Conservation (phyloP, 2,888 invertebrate species). For the Drosophila mercatorum region DNA sequence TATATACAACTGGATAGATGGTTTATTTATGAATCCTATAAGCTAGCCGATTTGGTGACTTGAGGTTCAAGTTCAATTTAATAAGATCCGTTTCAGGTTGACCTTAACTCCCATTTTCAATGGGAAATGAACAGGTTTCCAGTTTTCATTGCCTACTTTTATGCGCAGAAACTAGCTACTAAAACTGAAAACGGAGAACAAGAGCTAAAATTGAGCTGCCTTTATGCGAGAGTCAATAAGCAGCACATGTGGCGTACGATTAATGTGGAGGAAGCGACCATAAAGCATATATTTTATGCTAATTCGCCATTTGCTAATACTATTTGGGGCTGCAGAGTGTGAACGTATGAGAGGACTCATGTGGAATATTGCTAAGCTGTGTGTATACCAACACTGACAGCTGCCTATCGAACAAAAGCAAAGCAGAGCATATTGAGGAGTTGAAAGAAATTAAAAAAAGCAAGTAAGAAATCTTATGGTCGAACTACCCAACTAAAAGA, state of each 20-base stretch:
- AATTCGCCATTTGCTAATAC: slow-evolving; percentile 40
- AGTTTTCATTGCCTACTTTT: slow-evolving; percentile 12
- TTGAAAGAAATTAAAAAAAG: too few relatives aligned
- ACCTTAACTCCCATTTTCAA: not conserved
- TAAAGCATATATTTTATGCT: slow-evolving; percentile 58
- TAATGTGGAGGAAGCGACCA: slow-evolving; percentile 55
- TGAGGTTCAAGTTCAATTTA: not conserved
- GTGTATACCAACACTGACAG: not conserved
- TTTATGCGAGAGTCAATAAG: slow-evolving; percentile 39
- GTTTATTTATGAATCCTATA: not conserved
- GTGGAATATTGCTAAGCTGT: not conserved
- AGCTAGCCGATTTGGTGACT: not conserved
- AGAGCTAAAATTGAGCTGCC: slow-evolving; percentile 6
- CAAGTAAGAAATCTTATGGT: not conserved
- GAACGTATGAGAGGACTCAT: not conserved
- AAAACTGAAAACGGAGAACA: not conserved
- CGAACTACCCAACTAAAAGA: not conserved
- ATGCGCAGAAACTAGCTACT: not conserved
- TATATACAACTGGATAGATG: not conserved
- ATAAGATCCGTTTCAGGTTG: not conserved
- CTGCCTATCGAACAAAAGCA: not conserved
- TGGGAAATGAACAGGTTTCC: not conserved
- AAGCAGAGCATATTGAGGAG: too few relatives aligned
- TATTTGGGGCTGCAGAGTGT: slow-evolving; percentile 18
- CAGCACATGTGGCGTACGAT: slow-evolving; percentile 59